Conservation (phyloP, 2,888 invertebrate genomes). For the Phyllotreta cruciferae region DNA sequence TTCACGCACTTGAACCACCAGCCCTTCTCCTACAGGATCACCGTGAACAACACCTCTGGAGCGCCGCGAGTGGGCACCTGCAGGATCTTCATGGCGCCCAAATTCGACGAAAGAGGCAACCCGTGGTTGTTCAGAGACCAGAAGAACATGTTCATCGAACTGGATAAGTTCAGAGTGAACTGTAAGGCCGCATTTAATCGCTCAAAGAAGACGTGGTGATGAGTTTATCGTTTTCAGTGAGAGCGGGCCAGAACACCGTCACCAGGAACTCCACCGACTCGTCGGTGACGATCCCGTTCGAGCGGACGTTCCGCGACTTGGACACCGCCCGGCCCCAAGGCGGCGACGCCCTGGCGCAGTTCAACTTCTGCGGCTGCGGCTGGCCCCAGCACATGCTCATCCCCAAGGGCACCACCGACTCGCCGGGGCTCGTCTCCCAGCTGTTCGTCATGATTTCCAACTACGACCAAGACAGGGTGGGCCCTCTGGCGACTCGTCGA, state of each 20-base stretch:
- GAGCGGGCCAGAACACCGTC: conserved; percentile 72
- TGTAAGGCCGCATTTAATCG: conserved; percentile 63
- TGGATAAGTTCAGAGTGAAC: conserved; percentile 73
- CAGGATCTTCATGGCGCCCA: conserved; percentile 75
- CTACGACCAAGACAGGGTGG: conserved; percentile 71
- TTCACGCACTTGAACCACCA: conserved; percentile 82
- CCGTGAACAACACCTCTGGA: conserved; percentile 57
- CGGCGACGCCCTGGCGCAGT: conserved; percentile 63
- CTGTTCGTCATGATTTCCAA: conserved; percentile 82
- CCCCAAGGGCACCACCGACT: conserved; percentile 71
- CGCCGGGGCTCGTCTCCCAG: conserved; percentile 68
- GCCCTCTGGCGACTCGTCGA: conserved; percentile 12
- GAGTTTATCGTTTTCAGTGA: conserved; percentile 69
- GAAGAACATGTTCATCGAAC: conserved; percentile 71
- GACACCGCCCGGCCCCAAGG: conserved; percentile 69
- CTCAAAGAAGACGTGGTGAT: too few species aligned
- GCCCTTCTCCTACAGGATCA: conserved; percentile 69
- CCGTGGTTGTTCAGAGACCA: conserved; percentile 70
- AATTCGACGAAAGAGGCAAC: conserved; percentile 70
- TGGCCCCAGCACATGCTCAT: conserved; percentile 86
- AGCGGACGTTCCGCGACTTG: conserved; percentile 78
- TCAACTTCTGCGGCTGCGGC: conserved; percentile 88
- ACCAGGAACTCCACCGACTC: conserved; percentile 73
- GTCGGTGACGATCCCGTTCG: conserved; percentile 83
- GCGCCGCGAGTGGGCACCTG: conserved; percentile 66